phyloP scores from a whole-genome alignment of 2,888 invertebrate species.

The Archaeoteleia sp. region DNA sequence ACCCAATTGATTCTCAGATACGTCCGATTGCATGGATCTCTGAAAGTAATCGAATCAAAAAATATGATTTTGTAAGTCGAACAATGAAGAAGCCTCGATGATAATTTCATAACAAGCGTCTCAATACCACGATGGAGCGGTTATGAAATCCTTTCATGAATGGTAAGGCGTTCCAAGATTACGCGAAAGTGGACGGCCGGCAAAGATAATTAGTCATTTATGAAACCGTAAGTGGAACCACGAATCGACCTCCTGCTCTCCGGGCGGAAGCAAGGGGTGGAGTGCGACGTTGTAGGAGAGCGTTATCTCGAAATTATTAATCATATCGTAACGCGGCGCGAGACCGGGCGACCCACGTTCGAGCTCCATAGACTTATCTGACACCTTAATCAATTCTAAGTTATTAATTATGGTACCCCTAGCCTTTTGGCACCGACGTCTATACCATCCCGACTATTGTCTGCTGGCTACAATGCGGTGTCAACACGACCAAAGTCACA shows the following conservation, averaged over 20 bases:
- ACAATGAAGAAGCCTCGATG: no score
- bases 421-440: constrained; percentile 57
- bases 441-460: constrained; percentile 62
- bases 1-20: no score
- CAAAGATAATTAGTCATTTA: constrained; percentile 72
- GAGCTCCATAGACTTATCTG: constrained; percentile 73
- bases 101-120: no score
- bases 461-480: constrained; percentile 62
- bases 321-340: constrained; percentile 67
- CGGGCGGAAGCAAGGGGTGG: constrained; percentile 57
- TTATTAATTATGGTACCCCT: constrained; percentile 67
- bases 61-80: no score
- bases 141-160: no score
- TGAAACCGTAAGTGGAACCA: constrained; percentile 70
- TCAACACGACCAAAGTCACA: constrained; percentile 69
- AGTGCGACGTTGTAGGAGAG: constrained; percentile 55
- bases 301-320: constrained; percentile 74
- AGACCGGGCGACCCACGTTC: constrained; percentile 58
- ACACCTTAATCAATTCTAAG: constrained; percentile 74
- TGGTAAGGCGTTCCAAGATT: constrained; percentile 39
- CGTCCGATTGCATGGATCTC: no score
- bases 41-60: no score
- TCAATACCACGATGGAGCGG: no score
- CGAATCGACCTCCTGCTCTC: constrained; percentile 65
- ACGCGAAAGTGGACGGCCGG: constrained; percentile 54